These are phyloP conservation scores for Xanthia icteritia DNA, from an alignment of 2,888 invertebrate genomes.

Conservation along the genomic window DNA sequence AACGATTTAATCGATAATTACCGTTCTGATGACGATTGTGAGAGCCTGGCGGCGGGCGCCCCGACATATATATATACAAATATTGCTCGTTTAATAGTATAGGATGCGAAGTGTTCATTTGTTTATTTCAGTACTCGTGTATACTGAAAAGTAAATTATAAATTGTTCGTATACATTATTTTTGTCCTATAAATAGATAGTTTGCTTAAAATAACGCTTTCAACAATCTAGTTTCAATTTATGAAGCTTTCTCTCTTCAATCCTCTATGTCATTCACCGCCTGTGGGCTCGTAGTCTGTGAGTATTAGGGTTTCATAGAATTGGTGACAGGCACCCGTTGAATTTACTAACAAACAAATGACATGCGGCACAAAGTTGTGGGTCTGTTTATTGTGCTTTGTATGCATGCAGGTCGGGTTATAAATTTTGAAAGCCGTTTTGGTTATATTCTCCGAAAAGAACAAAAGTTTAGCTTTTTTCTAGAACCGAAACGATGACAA, in stretches of 20 bases:
- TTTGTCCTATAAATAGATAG: background rate
- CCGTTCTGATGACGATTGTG: no score
- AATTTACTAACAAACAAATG: constrained; percentile 8
- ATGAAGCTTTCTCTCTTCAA: background rate
- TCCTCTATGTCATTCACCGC: background rate
- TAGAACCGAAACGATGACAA: background rate
- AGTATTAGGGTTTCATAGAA: constrained; percentile 16
- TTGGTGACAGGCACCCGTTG: constrained; percentile 14
- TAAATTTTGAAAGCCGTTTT: background rate
- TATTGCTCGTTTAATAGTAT: no score
- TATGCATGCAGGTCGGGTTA: background rate
- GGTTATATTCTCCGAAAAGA: background rate
- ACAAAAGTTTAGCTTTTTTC: background rate
- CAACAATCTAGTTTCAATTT: background rate
- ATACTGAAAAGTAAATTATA: no score
- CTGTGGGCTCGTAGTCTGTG: background rate
- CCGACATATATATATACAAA: no score
- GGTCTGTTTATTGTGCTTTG: background rate
- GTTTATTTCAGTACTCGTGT: no score
- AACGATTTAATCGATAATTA: no score
- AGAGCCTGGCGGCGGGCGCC: no score
- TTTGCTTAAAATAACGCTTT: background rate
- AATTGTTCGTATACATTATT: background rate
- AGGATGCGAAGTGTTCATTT: no score
- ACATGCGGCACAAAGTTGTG: background rate